Evolutionary conservation across 2,888 invertebrate species (phyloP), one percentile per base, ranked within the genome.

Genomic region (Dorcus parallelipipedus): DNA sequence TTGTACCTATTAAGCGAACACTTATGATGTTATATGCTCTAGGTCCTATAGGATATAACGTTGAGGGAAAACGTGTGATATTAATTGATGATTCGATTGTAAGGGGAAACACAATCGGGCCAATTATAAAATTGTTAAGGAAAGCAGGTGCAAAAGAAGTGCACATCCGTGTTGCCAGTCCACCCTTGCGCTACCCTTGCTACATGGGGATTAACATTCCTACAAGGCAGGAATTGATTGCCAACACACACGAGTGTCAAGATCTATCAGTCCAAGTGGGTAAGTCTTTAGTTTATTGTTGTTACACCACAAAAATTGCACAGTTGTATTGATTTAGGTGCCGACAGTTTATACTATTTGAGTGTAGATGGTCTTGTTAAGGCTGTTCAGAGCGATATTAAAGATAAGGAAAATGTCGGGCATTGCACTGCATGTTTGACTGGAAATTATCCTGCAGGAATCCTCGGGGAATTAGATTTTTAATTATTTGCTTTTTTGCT

Each of bases 191-290:
- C 71, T 91, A 90, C 78, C 95, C 97, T 0, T 99, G 98, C 77
- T 97, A 96, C 79, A 98, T 99, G 98, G 99, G 99, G 52, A 98
- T 99, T 74, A 98, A 99, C 79, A 99, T 99, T 67, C 98, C 99
- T n/a, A 97, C 97, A 0, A 83, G 88, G 52, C 93, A 94, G 71
- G 98, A 99, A 77, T 86, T 99, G 14, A 95, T 99, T 67, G 98
- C 97, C 54, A 97, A 97, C 80, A 87, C 87, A 73, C 78, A 94
- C 73, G 86, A 89, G 71, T 82, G 87, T 4, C 82, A 85, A 6
- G 86, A 93, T 74, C 82, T 98, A 59, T 94, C 95, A 0, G 84
- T 88, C 64, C 87, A 92, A 76, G 91, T 97, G 67, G 95, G 96
- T 91, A 72, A 82, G 86, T 83, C 26, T 47, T n/a, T 23, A 39